Conservation (phyloP, 2,113 vertebrate species). For the Chelonoidis abingdonii region DNA sequence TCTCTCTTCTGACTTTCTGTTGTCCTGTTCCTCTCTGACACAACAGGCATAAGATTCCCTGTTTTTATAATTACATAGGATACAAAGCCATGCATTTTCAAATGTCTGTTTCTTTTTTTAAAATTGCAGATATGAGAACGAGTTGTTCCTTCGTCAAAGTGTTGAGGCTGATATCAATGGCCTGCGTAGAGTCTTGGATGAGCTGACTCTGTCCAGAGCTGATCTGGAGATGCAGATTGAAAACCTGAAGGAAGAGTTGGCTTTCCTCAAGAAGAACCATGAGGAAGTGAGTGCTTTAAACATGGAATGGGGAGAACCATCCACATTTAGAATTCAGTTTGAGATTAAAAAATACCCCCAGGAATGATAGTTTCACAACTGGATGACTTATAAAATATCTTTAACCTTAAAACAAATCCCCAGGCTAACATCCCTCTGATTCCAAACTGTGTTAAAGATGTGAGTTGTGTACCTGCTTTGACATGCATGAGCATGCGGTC, state of each 20-base stretch:
- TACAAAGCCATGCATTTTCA: rapidly evolving
- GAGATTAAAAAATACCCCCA: neutral
- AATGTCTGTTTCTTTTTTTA: neutral
- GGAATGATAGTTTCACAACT: neutral
- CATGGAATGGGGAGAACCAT: neutral
- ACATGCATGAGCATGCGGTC: neutral
- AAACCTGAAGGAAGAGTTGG: conserved; percentile 91
- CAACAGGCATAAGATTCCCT: neutral
- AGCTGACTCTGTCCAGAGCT: conserved; percentile 78
- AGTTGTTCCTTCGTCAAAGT: conserved; percentile 76
- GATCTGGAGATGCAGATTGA: conserved; percentile 87
- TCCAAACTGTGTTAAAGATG: neutral
- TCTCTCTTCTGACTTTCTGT: neutral
- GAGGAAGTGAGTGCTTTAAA: conserved; percentile 84
- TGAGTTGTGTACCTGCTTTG: neutral
- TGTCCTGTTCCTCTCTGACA: neutral
- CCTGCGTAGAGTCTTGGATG: conserved; percentile 81
- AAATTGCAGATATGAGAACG: conserved; percentile 79
- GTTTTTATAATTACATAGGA: neutral
- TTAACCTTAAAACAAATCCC: neutral
- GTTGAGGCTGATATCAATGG: conserved; percentile 82
- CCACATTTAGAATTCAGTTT: neutral
- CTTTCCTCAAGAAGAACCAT: conserved; percentile 96
- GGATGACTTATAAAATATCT: neutral
- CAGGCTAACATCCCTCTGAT: neutral